These are phyloP conservation scores for Limenitis camilla DNA, from an alignment of 2,888 invertebrate species.

Conservation along the genomic window DNA sequence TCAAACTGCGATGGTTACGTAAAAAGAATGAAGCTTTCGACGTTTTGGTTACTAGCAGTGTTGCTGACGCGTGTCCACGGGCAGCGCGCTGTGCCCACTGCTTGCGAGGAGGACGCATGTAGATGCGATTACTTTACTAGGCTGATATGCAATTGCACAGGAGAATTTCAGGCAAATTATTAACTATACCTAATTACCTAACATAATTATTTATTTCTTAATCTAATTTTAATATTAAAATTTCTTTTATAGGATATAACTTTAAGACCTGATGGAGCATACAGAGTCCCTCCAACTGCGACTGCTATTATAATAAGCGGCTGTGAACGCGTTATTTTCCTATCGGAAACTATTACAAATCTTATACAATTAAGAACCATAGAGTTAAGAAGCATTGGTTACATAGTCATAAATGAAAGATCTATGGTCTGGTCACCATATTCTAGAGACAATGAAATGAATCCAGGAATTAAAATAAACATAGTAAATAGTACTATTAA, in stretches of 20 bases:
- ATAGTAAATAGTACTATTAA: conserved; percentile 68
- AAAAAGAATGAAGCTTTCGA: conserved; percentile 55
- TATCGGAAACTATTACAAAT: conserved; percentile 72
- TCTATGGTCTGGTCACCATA: conserved; percentile 76
- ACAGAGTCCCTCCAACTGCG: conserved; percentile 65
- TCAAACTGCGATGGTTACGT: conserved; percentile 59
- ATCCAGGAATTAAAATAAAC: conserved; percentile 72
- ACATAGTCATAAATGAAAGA: conserved; percentile 76
- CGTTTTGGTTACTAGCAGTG: conserved; percentile 52
- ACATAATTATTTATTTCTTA: not conserved
- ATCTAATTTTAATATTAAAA: not conserved
- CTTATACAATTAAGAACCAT: conserved; percentile 78
- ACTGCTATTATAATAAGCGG: conserved; percentile 78
- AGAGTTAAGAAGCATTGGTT: conserved; percentile 76
- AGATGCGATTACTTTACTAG: conserved; percentile 73
- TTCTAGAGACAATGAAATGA: conserved; percentile 77
- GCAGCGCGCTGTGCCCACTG: conserved; percentile 47
- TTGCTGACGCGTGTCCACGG: conserved; percentile 41
- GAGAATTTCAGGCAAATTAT: conserved; percentile 54
- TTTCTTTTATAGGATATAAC: conserved; percentile 69
- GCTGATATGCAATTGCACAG: conserved; percentile 74
- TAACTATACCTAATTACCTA: too few species aligned
- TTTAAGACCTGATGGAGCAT: conserved; percentile 73
- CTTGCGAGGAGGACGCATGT: conserved; percentile 73
- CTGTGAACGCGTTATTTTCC: conserved; percentile 77